Evolutionary conservation across 2,113 vertebrate species (phyloP).

Genomic region (Channa maculata): DNA sequence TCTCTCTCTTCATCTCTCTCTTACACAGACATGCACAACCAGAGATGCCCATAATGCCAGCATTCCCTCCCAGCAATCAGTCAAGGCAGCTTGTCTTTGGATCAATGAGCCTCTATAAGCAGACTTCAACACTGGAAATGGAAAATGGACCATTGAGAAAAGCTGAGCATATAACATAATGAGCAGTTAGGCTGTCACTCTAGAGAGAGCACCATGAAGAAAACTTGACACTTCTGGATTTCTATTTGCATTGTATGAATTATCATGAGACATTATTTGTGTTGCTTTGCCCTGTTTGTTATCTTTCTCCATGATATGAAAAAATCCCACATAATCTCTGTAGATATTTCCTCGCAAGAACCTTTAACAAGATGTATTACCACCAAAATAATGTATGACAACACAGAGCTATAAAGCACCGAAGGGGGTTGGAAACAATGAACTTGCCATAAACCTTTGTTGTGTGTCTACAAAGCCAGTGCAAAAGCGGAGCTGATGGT

Average conservation of each 20-base stretch:
- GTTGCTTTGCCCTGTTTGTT: slow-evolving; percentile 33
- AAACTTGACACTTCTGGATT: slow-evolving; percentile 55
- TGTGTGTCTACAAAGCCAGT: slow-evolving; percentile 21
- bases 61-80: slow-evolving; percentile 74
- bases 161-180: slow-evolving; percentile 68
- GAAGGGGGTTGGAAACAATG: slow-evolving; percentile 2
- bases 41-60: slow-evolving; percentile 87
- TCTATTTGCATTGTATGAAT: slow-evolving; percentile 43
- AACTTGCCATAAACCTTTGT: slow-evolving; percentile 27
- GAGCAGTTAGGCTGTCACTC: slow-evolving; percentile 63
- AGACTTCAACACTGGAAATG: slow-evolving; percentile 66
- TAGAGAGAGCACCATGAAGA: slow-evolving; percentile 25
- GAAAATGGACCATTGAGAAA: slow-evolving; percentile 67
- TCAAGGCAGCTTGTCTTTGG: slow-evolving; percentile 73
- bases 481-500: neutral
- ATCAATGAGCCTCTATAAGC: slow-evolving; percentile 76
- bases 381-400: slow-evolving; percentile 64
- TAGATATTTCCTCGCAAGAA: slow-evolving; percentile 65
- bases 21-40: slow-evolving; percentile 75
- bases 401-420: slow-evolving; percentile 49
- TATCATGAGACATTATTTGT: slow-evolving; percentile 37
- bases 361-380: slow-evolving; percentile 60
- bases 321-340: slow-evolving; percentile 61
- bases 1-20: neutral
- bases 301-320: slow-evolving; percentile 46